Base-by-base conservation (phyloP, 2,888 invertebrate genomes). In the Amiota minor region DNA sequence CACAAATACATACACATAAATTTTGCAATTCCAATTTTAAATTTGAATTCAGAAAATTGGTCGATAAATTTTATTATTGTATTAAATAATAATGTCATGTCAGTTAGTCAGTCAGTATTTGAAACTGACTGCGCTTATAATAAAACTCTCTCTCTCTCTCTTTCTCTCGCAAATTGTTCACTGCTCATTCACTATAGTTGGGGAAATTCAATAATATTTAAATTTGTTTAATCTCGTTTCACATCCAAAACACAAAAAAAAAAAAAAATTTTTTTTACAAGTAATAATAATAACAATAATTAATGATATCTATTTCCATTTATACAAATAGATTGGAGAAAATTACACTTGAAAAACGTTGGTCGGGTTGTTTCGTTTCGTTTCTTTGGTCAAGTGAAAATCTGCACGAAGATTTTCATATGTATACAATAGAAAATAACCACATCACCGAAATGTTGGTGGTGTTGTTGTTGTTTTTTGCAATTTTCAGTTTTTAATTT, bases 381-480 rank as follows among this genome's bases (percentile, higher is more conserved):
- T 62, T 62, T 62, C 14, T 23, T 23, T 16, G 18, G 59, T 9
- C 59, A 56, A 56, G 11, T 56, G 10, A 50, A 50, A 50, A n/a
- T 50, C 2, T n/a, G 50, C n/a, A 11, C 50, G 50, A 50, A 11
- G 6, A 50, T 14, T 50, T 50, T 50, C n/a, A n/a, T 20, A 9
- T 11, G 61, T 23, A 23, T 23, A 23, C 23, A 23, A 23, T 2
- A 2, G 3, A 23, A 23, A 2, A 23, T 23, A 23, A 23, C 11
- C 50, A n/a, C 50, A 14, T 50, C 50, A 14, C 50, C 4, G 49
- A 9, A 49, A 14, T 46, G 2, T 64, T 46, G 46, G n/a, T 35
- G 3, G 14, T 23, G 16, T 46, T 64, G 64, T 64, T 64, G 64
- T 62, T 62, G 35, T 23, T 64, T 12, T 64, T 45, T 49, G 49